A percentile compares a stretch with the other conserved stretches of the same genome.
phyloP scores from a whole-genome alignment of 2,888 invertebrate genomes.

The Imbricaverruca yamaguchii region DNA sequence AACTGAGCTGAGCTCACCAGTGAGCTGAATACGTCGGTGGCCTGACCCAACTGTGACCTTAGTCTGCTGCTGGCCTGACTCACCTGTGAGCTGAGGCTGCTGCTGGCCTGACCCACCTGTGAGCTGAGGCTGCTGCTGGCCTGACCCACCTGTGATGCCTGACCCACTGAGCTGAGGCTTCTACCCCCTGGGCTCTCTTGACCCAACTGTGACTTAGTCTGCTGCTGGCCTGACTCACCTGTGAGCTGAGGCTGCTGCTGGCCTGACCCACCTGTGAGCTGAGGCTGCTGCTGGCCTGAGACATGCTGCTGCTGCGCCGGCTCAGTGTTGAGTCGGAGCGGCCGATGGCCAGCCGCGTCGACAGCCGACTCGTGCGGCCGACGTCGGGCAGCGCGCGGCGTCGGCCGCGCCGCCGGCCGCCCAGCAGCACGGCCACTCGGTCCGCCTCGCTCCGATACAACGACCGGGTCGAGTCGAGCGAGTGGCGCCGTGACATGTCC shows the following conservation, averaged over 20 bases:
- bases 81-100: slow-evolving; percentile 21
- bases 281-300: slow-evolving; percentile 29
- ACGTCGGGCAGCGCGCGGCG: slow-evolving; percentile 20
- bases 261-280: slow-evolving; percentile 5
- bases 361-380: slow-evolving; percentile 19
- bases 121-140: slow-evolving; percentile 30
- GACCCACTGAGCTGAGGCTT: too few species aligned
- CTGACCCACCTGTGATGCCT: too few species aligned
- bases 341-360: slow-evolving; percentile 10
- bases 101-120: slow-evolving; percentile 27
- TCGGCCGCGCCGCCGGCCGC: slow-evolving; percentile 16
- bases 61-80: slow-evolving; percentile 19
- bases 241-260: slow-evolving; percentile 21
- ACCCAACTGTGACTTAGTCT: too few species aligned
- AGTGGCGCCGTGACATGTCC: slow-evolving; percentile 56
- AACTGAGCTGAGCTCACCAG: background rate
- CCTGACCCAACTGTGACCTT: slow-evolving; percentile 26
- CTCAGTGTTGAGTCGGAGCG: slow-evolving; percentile 23
- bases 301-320: slow-evolving; percentile 31
- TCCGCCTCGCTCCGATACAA: slow-evolving; percentile 31
- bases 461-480: slow-evolving; percentile 59
- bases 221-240: background rate
- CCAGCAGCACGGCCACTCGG: slow-evolving; percentile 25
- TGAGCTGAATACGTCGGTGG: slow-evolving; percentile 24
- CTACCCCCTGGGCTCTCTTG: too few species aligned